phyloP scores from a whole-genome alignment of 2,888 invertebrate species.

The Junonia oenone region DNA sequence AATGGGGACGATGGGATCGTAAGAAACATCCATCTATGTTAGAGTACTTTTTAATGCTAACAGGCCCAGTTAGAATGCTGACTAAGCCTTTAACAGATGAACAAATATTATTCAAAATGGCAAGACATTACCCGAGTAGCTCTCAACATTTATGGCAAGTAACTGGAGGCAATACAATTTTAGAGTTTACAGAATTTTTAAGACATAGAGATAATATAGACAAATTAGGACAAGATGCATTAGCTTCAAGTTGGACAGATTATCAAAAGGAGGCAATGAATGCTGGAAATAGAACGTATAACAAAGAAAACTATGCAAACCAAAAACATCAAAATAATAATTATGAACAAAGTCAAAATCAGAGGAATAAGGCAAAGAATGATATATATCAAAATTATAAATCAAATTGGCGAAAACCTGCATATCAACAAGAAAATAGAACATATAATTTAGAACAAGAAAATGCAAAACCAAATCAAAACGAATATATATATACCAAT shows the following conservation, averaged over 20 bases:
- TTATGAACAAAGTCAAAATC: no score
- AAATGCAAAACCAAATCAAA: neutral
- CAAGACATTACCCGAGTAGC: slow-evolving; percentile 8
- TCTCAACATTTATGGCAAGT: slow-evolving; percentile 3
- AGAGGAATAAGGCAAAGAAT: no score
- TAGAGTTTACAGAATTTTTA: slow-evolving; percentile 2
- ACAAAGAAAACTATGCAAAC: no score
- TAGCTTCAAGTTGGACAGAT: no score
- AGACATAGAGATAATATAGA: slow-evolving; percentile 1
- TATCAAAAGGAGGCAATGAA: neutral
- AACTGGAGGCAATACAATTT: neutral
- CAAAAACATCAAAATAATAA: no score
- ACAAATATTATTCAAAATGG: no score
- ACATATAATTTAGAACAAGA: neutral
- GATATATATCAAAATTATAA: no score
- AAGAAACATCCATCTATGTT: slow-evolving; percentile 6
- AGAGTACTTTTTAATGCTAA: slow-evolving; percentile 1
- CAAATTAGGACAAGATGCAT: no score
- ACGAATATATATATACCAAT: neutral
- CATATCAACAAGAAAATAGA: no score
- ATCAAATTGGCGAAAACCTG: no score
- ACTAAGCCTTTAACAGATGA: slow-evolving; percentile 9
- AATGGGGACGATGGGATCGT: no score
- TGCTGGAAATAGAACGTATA: neutral
- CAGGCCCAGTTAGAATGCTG: slow-evolving; percentile 12